Evolutionary conservation across 2,113 vertebrate species (phyloP).

Genomic region (Apeltes quadracus): DNA sequence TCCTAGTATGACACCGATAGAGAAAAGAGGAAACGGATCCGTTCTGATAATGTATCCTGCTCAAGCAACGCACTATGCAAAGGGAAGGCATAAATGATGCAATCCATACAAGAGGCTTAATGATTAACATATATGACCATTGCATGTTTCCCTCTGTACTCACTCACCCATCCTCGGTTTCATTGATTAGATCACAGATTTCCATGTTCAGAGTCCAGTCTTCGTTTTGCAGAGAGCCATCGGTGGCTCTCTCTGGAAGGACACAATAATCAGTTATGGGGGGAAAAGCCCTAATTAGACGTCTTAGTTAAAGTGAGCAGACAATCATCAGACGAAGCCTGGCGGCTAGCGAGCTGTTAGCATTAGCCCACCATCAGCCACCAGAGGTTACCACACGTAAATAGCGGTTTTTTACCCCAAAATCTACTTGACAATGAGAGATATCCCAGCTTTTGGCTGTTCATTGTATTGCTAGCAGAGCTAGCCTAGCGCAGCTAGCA

Average conservation of each 20-base stretch:
- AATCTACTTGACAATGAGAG: background rate
- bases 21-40: background rate
- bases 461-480: background rate
- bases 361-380: background rate
- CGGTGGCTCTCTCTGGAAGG: slow-evolving; percentile 92
- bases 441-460: background rate
- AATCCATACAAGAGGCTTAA: slow-evolving; percentile 11
- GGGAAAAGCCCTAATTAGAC: background rate
- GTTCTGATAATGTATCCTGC: background rate
- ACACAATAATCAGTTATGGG: background rate
- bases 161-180: slow-evolving; percentile 97
- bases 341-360: slow-evolving; percentile 6
- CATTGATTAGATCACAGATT: slow-evolving; percentile 99
- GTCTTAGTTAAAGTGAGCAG: background rate
- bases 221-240: slow-evolving; percentile 95
- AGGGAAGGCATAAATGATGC: background rate
- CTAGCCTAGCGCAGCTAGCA: slow-evolving; percentile 20
- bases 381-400: no score
- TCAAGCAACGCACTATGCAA: background rate
- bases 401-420: background rate
- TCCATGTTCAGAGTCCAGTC: slow-evolving; percentile 99
- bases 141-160: slow-evolving; percentile 47
- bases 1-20: slow-evolving; percentile 15
- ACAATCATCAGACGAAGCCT: slow-evolving; percentile 22
- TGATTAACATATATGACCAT: slow-evolving; percentile 12